A percentile compares a stretch with the other conserved stretches of the same genome.
These are phyloP conservation scores for Panurus biarmicus DNA, from an alignment of 2,113 vertebrate genomes.

Conservation along the genomic window DNA sequence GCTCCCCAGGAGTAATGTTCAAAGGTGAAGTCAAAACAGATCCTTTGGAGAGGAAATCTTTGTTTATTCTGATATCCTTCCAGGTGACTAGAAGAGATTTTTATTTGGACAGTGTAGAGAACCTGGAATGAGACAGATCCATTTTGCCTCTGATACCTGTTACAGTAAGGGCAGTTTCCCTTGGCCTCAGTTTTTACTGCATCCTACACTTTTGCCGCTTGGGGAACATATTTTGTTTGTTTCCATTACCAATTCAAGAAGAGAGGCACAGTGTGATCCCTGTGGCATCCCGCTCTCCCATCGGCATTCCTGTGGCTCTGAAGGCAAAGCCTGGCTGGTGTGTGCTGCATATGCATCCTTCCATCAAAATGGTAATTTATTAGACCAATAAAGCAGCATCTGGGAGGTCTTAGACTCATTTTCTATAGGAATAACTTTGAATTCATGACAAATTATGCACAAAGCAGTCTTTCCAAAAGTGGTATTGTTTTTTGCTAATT, in stretches of 20 bases:
- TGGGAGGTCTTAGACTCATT: slow-evolving; percentile 60
- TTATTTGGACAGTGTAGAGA: neutral
- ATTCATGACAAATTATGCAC: slow-evolving; percentile 51
- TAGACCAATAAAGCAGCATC: slow-evolving; percentile 60
- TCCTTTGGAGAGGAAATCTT: neutral
- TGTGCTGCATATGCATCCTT: neutral
- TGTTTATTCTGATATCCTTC: neutral
- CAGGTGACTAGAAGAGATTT: neutral
- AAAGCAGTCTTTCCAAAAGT: slow-evolving; percentile 43
- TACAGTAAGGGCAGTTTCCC: neutral
- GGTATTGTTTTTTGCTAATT: slow-evolving; percentile 49
- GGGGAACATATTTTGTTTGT: neutral
- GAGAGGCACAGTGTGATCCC: neutral
- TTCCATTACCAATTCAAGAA: neutral
- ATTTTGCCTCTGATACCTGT: neutral
- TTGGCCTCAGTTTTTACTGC: neutral
- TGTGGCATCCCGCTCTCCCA: neutral
- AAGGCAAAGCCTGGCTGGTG: neutral
- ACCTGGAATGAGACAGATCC: neutral
- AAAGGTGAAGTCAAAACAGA: neutral
- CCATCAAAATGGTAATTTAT: slow-evolving; percentile 42
- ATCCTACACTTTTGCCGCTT: neutral
- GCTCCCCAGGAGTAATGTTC: neutral
- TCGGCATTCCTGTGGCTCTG: neutral
- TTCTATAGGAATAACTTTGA: slow-evolving; percentile 60